Conservation (phyloP, 1,140 invertebrate species). For the Drosophila azteca region DNA sequence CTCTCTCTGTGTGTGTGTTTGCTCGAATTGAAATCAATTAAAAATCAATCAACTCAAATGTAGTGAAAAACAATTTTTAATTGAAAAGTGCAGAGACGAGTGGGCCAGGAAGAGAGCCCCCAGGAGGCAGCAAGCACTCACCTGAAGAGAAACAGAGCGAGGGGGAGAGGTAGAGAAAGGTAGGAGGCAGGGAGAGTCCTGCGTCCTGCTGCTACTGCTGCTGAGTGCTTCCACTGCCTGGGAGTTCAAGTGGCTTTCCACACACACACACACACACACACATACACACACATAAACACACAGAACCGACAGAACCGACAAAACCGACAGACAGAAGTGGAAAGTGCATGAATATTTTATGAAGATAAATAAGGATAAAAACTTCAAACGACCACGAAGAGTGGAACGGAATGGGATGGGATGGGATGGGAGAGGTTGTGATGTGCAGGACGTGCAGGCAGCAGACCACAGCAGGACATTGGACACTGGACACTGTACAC, state of each 20-base stretch:
- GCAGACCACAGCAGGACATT: slow-evolving; percentile 25
- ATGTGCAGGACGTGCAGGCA: slow-evolving; percentile 9
- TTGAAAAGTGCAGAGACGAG: slow-evolving; percentile 66
- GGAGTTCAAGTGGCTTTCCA: slow-evolving; percentile 66
- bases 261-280: slow-evolving; percentile 22
- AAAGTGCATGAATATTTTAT: slow-evolving; percentile 81
- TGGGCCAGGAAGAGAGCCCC: slow-evolving; percentile 15
- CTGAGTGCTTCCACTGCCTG: slow-evolving; percentile 41
- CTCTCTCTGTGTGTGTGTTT: slow-evolving; percentile 9
- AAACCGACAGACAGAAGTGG: slow-evolving; percentile 30
- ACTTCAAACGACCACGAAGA: slow-evolving; percentile 77
- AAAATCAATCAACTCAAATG: slow-evolving; percentile 82
- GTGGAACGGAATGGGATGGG: slow-evolving; percentile 46
- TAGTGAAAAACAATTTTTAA: slow-evolving; percentile 81
- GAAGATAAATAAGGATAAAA: slow-evolving; percentile 82
- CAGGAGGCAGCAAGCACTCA: slow-evolving; percentile 18
- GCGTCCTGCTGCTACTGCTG: slow-evolving; percentile 33
- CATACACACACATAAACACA: neutral
- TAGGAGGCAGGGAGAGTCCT: slow-evolving; percentile 23
- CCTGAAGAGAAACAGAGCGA: slow-evolving; percentile 1
- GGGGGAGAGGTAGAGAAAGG: neutral
- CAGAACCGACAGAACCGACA: slow-evolving; percentile 9
- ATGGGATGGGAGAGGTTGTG: too few species aligned
- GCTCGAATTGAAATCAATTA: slow-evolving; percentile 79
- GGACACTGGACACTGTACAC: slow-evolving; percentile 1